Base-by-base conservation (phyloP, 2,113 vertebrate species). In the Cephalopterus ornatus region DNA sequence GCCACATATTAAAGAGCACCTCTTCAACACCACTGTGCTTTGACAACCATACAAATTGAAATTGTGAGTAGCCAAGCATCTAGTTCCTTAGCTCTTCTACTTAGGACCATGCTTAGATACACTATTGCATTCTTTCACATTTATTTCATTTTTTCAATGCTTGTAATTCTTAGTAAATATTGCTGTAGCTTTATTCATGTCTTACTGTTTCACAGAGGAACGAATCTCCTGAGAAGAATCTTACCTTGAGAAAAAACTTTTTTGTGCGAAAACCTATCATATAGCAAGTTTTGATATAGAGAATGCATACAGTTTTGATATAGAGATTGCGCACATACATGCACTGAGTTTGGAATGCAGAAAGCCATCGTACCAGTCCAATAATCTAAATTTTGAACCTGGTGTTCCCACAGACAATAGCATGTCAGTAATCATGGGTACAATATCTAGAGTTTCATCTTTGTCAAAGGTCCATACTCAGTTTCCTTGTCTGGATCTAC, bases 191-290 rank as follows among this genome's bases (percentile, higher is more conserved):
- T 87, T 56, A 35, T 65, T 68, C 12, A 27, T 49, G 4, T 35
- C 24, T 81, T 61, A 75, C 10, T 61, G 2, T 52, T 79, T 80
- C 76, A 77, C 33, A 70, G 37, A 79, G 41, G 26, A 83, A 24
- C 24, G 39, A 9, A 41, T 13, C 4, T 87, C 26, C 67, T 68
- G 26, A 89, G 56, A 81, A 63, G 49, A 49, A 62, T 35, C 12
- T 22, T 22, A 14, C 8, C 22, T 14, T 33, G 39, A 56, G 23
- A 59, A 78, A 77, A 73, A 20, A 13, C 0, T 14, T 26, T 47
- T 88, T 68, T 47, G 12, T 3, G 0, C 0, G 5, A 47, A 62
- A 27, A 59, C 28, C 35, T 44, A 37, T 22, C 1, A 1, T 24
- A 62, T 35, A 30, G 2, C 12, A 79, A 63, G 26, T 67, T 91